Conservation (phyloP, 2,113 vertebrate genomes). For the Cheilinus undulatus region DNA sequence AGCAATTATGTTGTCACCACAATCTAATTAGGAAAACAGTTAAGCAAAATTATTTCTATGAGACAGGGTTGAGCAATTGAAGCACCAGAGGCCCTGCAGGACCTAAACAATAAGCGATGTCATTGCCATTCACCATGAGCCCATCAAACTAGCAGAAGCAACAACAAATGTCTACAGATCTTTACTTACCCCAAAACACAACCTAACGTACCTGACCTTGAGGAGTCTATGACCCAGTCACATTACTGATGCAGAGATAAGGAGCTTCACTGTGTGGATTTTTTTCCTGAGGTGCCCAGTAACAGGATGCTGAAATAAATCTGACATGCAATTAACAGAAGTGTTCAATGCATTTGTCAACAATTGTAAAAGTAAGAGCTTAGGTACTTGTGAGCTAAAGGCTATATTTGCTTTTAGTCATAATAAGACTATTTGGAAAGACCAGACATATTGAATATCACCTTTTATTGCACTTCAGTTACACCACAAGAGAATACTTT, state of each 20-base stretch:
- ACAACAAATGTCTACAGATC: constrained; percentile 5
- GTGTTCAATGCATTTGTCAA: constrained; percentile 63
- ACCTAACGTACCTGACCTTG: constrained; percentile 10
- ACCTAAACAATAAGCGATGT: not conserved
- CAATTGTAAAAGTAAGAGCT: constrained; percentile 48
- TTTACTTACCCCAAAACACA: constrained; percentile 31
- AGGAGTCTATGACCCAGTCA: constrained; percentile 21
- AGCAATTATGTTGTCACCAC: not conserved
- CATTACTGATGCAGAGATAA: constrained; percentile 31
- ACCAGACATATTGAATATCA: constrained; percentile 76
- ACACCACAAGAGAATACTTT: constrained; percentile 70
- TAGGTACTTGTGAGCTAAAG: constrained; percentile 41
- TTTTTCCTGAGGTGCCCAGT: constrained; percentile 30
- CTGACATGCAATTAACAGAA: constrained; percentile 58
- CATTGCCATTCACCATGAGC: constrained; percentile 5
- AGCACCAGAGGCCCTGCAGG: not conserved
- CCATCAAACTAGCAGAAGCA: constrained; percentile 5
- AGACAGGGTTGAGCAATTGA: not conserved
- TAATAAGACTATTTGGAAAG: constrained; percentile 75
- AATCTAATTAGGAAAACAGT: not conserved
- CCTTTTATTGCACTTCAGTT: constrained; percentile 76
- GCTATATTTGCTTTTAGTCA: constrained; percentile 82
- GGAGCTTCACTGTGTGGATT: constrained; percentile 16
- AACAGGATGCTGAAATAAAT: constrained; percentile 55
- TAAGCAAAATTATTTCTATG: not conserved